Evolutionary conservation across 1,140 invertebrate genomes (phyloP), one percentile per base, ranked within the genome.

Genomic region (Microplitis demolitor): DNA sequence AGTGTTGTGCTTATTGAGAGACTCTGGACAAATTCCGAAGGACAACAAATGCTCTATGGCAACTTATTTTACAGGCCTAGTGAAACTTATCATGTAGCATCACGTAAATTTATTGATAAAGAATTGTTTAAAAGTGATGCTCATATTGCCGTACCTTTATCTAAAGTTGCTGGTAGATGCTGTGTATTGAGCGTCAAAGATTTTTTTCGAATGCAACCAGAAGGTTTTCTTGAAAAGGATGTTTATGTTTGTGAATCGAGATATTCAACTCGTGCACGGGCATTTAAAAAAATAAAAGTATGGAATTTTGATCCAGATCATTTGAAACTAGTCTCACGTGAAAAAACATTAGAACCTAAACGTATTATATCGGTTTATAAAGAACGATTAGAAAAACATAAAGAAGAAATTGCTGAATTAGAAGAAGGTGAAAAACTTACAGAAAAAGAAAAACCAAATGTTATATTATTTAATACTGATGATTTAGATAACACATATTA

Each of bases 211-310:
- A 92, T 92, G 81, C 91, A 91, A 75, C 96, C 97, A 0, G 93
- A 96, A 88, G 93, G 90, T 13, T 95, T 97, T 82, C 89, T 92
- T 1, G 96, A 98, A 71, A 97, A 97, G 82, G 97, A 99, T 87
- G 94, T 99, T 0, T 99, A 95, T 82, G 97, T 99, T 0, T 99
- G 98, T 84, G 98, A 99, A 87, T 97, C 96, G 13, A 90, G 97
- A 9, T 99, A 99, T 85, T 95, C 93, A 73, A 92, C 93, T 0
- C 93, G 92, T 79, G 90, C 91, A 24, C 90, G 96, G 74, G 91
- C 92, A 74, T 98, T 99, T 83, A 98, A 98, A 85, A 98, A 98
- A 86, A 96, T 98, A 31, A 98, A 98, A 88, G 91, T 94, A 73
- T 97, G 96, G 93, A 93, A 93, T 63, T 91, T 90, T 72, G 89